phyloP scores from a whole-genome alignment of 2,888 invertebrate species.

The Cephus sareptanus region DNA sequence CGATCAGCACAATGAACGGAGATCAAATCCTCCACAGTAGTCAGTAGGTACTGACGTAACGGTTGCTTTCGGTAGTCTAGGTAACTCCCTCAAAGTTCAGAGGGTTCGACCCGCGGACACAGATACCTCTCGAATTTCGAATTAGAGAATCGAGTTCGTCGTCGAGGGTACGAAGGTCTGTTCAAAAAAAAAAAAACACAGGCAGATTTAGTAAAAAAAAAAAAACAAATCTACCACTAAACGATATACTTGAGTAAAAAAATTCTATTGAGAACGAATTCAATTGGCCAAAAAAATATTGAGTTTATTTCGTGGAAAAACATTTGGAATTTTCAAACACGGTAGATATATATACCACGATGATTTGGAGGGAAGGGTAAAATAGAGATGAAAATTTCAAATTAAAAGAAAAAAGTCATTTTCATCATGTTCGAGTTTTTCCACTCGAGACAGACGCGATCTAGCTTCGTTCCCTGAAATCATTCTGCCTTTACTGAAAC shows the following conservation, averaged over 20 bases:
- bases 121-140: not conserved
- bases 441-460: not conserved
- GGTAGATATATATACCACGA: not conserved
- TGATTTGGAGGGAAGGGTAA: not conserved
- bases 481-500: not conserved
- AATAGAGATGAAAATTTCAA: not conserved
- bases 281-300: too few relatives aligned
- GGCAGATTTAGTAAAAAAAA: too few relatives aligned
- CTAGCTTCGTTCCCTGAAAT: not conserved
- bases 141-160: too few relatives aligned
- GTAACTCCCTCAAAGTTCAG: constrained; percentile 52
- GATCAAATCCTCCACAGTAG: constrained; percentile 38
- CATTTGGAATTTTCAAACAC: not conserved
- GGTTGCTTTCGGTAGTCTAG: constrained; percentile 45
- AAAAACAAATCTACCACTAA: too few relatives aligned
- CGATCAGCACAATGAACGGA: constrained; percentile 45
- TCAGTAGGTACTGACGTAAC: constrained; percentile 26
- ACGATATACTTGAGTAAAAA: too few relatives aligned
- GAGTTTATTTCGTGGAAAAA: too few relatives aligned
- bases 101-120: constrained; percentile 23
- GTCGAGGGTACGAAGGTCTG: too few relatives aligned
- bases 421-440: not conserved
- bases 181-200: too few relatives aligned
- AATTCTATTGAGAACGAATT: too few relatives aligned
- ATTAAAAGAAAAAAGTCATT: not conserved